Percentiles rank a stretch among this genome's conserved stretches.
Conservation (phyloP, 2,113 vertebrate species). For the Notarius lentiginosus region DNA sequence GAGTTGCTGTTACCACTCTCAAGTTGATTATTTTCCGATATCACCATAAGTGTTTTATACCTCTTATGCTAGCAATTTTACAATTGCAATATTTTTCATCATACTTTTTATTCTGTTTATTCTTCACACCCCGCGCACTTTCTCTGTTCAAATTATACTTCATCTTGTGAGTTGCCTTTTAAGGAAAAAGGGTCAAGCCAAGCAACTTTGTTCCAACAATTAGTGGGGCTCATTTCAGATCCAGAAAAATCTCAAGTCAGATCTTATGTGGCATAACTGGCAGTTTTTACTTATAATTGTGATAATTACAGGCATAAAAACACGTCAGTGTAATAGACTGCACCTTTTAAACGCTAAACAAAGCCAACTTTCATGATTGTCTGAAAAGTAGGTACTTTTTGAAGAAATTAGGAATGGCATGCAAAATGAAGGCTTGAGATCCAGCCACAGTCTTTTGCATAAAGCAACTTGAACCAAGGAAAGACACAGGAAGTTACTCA, state of each 20-base stretch:
- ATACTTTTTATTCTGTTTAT: too few species aligned
- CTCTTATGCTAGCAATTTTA: too few species aligned
- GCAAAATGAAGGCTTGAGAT: not conserved
- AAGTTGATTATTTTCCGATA: too few species aligned
- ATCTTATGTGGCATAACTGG: not conserved
- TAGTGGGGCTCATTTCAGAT: not conserved
- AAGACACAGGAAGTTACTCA: not conserved
- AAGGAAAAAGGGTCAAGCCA: not conserved
- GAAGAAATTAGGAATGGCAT: not conserved
- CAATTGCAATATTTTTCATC: too few species aligned
- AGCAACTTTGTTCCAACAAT: not conserved
- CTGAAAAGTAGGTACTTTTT: too few species aligned
- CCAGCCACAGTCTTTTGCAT: not conserved
- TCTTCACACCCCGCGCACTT: not conserved
- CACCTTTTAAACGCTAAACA: not conserved
- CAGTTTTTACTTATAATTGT: not conserved
- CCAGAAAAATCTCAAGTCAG: not conserved
- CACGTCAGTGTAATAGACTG: not conserved
- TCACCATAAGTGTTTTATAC: too few species aligned
- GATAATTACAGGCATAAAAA: not conserved
- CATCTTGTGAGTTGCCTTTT: not conserved
- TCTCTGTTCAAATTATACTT: not conserved
- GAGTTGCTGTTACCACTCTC: too few species aligned
- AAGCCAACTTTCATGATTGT: not conserved
- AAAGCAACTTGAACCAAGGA: not conserved